Evolutionary conservation across 1,140 invertebrate species (phyloP).

Genomic region (Pseudobourletiella spinata): DNA sequence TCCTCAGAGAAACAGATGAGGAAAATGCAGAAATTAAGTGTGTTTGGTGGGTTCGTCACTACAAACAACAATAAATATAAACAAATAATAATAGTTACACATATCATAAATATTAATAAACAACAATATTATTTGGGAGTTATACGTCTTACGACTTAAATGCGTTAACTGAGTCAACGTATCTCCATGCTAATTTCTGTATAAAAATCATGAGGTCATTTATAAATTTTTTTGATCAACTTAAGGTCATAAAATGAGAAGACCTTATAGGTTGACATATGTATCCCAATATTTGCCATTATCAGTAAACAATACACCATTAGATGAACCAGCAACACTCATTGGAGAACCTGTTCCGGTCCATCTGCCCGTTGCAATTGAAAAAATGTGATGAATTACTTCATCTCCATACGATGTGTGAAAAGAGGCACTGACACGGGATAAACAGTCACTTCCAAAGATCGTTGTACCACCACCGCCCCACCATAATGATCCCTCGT

Average conservation of each 20-base stretch:
- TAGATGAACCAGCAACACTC: neutral
- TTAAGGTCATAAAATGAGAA: neutral
- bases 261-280: neutral
- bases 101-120: too few relatives aligned
- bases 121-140: too few relatives aligned
- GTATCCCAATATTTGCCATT: conserved; percentile 1
- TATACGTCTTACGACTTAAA: too few relatives aligned
- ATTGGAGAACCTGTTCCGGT: neutral
- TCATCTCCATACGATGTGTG: neutral
- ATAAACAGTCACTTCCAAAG: neutral
- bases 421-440: neutral
- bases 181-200: too few relatives aligned
- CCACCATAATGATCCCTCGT: neutral
- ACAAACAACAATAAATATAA: too few relatives aligned
- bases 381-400: neutral
- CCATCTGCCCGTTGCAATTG: neutral
- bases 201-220: too few relatives aligned
- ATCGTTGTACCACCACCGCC: neutral
- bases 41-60: too few relatives aligned
- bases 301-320: neutral
- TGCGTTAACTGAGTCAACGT: too few relatives aligned
- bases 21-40: too few relatives aligned
- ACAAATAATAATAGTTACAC: too few relatives aligned
- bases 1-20: too few relatives aligned
- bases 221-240: too few relatives aligned